Evolutionary conservation across 1,140 invertebrate species (phyloP).

Genomic region (Pseudomyrmex gracilis): DNA sequence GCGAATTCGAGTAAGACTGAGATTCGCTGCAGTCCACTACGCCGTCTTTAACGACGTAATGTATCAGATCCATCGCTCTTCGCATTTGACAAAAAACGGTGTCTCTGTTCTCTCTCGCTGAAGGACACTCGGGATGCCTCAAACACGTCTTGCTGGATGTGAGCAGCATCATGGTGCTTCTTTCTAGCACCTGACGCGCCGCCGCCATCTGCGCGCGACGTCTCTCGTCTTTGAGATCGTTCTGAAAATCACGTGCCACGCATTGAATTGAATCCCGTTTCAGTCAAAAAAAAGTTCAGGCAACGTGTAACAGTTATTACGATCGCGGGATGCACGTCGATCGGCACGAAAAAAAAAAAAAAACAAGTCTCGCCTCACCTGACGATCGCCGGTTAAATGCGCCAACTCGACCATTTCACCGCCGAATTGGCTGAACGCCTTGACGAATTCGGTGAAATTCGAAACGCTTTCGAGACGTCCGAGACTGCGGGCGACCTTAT

Average conservation of each 20-base stretch:
- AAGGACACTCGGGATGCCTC: conserved; percentile 96
- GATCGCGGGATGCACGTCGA: neutral
- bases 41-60: conserved; percentile 98
- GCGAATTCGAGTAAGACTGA: conserved; percentile 83
- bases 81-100: conserved; percentile 99
- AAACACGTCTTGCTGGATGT: conserved; percentile 98
- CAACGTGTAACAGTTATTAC: no score
- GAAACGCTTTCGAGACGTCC: conserved; percentile 96
- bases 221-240: conserved; percentile 97
- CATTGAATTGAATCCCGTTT: neutral
- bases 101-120: conserved; percentile 97
- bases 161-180: conserved; percentile 98
- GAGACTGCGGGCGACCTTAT: conserved; percentile 95
- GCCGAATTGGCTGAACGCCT: conserved; percentile 99
- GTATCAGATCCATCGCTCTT: conserved; percentile 98
- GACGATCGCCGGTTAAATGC: conserved; percentile 92
- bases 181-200: conserved; percentile 96
- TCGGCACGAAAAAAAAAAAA: no score
- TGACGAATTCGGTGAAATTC: conserved; percentile 99
- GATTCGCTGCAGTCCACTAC: conserved; percentile 89
- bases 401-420: conserved; percentile 99
- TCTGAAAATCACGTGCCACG: conserved; percentile 84
- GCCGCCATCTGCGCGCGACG: conserved; percentile 97
- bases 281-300: neutral
- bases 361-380: conserved; percentile 72